Evolutionary conservation across 1,140 invertebrate genomes (phyloP).

Genomic region (Drosophila lini): DNA sequence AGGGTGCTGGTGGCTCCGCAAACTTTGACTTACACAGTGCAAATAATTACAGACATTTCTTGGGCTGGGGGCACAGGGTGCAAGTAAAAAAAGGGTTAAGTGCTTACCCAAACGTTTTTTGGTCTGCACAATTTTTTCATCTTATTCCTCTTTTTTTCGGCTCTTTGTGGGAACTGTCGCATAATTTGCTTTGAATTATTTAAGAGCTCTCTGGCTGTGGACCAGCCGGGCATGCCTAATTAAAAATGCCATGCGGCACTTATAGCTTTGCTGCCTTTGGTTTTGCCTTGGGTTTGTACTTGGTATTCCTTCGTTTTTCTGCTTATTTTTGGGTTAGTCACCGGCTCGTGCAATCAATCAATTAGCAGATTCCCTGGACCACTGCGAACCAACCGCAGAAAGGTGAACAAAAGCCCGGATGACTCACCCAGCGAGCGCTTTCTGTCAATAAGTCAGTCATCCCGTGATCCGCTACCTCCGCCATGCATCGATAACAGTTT

Average conservation of each 20-base stretch:
- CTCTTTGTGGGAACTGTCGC: constrained; percentile 75
- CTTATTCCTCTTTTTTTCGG: constrained; percentile 17
- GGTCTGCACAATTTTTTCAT: constrained; percentile 49
- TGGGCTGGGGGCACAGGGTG: not conserved
- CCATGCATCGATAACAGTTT: constrained; percentile 51
- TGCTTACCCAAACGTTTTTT: constrained; percentile 70
- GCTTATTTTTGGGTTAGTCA: constrained; percentile 58
- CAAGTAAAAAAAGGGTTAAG: constrained; percentile 75
- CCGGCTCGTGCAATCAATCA: constrained; percentile 72
- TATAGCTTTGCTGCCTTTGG: constrained; percentile 19
- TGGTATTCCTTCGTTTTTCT: not conserved
- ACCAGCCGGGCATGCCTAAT: constrained; percentile 67
- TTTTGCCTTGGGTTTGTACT: constrained; percentile 9
- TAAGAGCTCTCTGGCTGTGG: constrained; percentile 50
- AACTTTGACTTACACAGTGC: constrained; percentile 79
- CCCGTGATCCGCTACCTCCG: constrained; percentile 49
- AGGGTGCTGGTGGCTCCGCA: constrained; percentile 25
- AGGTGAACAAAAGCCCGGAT: constrained; percentile 48
- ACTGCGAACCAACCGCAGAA: constrained; percentile 36
- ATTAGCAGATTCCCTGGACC: constrained; percentile 62
- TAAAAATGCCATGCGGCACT: constrained; percentile 68
- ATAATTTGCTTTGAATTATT: constrained; percentile 83
- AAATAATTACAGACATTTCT: constrained; percentile 79
- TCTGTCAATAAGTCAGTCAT: constrained; percentile 76
- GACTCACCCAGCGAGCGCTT: constrained; percentile 54